Conservation (phyloP, 2,113 vertebrate genomes). For the Vidua chalybeata region DNA sequence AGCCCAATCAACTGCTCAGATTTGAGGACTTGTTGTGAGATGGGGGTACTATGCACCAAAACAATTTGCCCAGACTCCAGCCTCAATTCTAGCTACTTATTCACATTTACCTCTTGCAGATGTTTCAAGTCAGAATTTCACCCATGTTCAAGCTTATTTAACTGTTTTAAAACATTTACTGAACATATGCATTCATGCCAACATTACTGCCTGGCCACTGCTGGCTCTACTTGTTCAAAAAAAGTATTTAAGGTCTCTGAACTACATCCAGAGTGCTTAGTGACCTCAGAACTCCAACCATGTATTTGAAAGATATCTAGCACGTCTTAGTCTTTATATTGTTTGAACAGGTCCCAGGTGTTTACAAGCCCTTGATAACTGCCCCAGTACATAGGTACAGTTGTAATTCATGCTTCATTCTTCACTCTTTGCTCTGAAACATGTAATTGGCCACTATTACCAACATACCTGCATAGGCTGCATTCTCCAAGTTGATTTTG, state of each 20-base stretch:
- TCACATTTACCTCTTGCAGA: not conserved
- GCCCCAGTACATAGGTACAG: not conserved
- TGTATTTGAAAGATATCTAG: not conserved
- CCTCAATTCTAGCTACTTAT: not conserved
- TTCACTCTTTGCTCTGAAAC: not conserved
- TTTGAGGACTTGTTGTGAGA: not conserved
- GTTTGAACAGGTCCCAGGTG: not conserved
- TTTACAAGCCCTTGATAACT: not conserved
- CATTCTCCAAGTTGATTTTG: not conserved
- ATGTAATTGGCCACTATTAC: not conserved
- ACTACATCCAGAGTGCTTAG: not conserved
- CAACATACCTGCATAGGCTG: not conserved
- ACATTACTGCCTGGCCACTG: not conserved
- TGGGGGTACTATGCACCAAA: not conserved
- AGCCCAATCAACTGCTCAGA: not conserved
- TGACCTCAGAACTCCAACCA: not conserved
- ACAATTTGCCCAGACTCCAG: not conserved
- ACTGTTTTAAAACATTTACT: not conserved
- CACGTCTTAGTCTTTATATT: not conserved
- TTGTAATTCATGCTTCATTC: not conserved
- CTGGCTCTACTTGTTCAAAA: not conserved
- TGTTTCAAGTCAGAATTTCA: not conserved
- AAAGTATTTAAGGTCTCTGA: not conserved
- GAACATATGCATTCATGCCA: not conserved
- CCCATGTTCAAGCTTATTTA: not conserved